These are phyloP conservation scores for Drosophila lutescens DNA, from an alignment of 2,888 invertebrate genomes.

Conservation along the genomic window DNA sequence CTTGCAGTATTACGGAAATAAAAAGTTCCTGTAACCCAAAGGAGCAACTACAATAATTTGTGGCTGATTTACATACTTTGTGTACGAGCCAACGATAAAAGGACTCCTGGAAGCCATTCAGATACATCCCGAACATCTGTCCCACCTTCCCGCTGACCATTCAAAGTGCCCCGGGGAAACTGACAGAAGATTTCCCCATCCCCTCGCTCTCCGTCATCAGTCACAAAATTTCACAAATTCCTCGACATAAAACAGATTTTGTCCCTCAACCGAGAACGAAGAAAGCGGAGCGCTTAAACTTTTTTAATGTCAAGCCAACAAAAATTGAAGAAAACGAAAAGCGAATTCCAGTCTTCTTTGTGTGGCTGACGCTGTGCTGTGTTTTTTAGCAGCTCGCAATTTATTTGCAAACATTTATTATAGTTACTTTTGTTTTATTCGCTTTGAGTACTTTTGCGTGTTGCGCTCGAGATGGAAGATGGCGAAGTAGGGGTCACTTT, in stretches of 20 bases:
- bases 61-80: neutral
- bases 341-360: conserved; percentile 9
- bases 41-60: neutral
- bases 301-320: conserved; percentile 59
- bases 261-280: conserved; percentile 49
- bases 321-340: conserved; percentile 30
- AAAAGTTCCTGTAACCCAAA: too few species aligned
- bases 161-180: conserved; percentile 1
- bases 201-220: conserved; percentile 54
- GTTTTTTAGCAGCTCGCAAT: conserved; percentile 69
- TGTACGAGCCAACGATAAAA: neutral
- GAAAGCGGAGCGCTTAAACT: conserved; percentile 69
- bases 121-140: neutral
- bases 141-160: conserved; percentile 1
- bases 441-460: conserved; percentile 70
- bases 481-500: conserved; percentile 45
- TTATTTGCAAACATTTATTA: conserved; percentile 79
- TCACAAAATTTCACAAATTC: conserved; percentile 74
- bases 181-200: conserved; percentile 6
- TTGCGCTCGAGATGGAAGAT: conserved; percentile 8
- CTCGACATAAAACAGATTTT: conserved; percentile 75
- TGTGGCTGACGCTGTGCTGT: conserved; percentile 11
- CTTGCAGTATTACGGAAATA: too few species aligned
- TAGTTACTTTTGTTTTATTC: conserved; percentile 78
- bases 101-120: neutral